Evolutionary conservation across 2,888 invertebrate species (phyloP).

Genomic region (Dasypogon diadema): DNA sequence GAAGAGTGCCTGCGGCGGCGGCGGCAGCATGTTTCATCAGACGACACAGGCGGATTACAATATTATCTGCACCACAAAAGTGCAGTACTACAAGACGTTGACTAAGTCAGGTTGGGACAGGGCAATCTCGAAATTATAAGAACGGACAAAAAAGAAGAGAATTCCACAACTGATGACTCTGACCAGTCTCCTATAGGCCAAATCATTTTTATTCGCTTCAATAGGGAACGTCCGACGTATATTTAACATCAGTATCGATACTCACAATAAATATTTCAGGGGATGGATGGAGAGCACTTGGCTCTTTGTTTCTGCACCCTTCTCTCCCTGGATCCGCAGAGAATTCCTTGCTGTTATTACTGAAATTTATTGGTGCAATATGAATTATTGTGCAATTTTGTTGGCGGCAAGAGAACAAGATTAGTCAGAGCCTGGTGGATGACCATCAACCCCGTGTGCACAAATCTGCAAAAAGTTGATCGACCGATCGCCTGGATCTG

Average conservation of each 20-base stretch:
- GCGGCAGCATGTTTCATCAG: slow-evolving; percentile 40
- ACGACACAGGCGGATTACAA: slow-evolving; percentile 47
- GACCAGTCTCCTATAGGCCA: slow-evolving; percentile 42
- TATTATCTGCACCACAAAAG: slow-evolving; percentile 48
- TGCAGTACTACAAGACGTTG: slow-evolving; percentile 27
- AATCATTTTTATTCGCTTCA: slow-evolving; percentile 47
- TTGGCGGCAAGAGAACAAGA: slow-evolving; percentile 57
- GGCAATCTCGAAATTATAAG: slow-evolving; percentile 32
- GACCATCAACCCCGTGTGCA: slow-evolving; percentile 49
- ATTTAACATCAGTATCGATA: slow-evolving; percentile 48
- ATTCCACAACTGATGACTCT: slow-evolving; percentile 40
- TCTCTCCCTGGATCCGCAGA: not conserved
- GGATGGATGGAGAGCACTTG: slow-evolving; percentile 41
- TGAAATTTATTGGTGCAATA: slow-evolving; percentile 59
- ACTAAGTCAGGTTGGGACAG: slow-evolving; percentile 14
- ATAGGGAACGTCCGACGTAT: slow-evolving; percentile 43
- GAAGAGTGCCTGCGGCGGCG: slow-evolving; percentile 29
- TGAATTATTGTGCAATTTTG: slow-evolving; percentile 60
- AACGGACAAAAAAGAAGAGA: not conserved
- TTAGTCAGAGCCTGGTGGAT: slow-evolving; percentile 53
- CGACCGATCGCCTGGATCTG: slow-evolving; percentile 33
- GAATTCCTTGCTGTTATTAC: slow-evolving; percentile 51
- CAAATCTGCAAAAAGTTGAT: slow-evolving; percentile 34
- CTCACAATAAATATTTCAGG: slow-evolving; percentile 46
- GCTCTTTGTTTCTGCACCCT: not conserved